Conservation (phyloP, 2,888 invertebrate genomes). For the Mimas tiliae region DNA sequence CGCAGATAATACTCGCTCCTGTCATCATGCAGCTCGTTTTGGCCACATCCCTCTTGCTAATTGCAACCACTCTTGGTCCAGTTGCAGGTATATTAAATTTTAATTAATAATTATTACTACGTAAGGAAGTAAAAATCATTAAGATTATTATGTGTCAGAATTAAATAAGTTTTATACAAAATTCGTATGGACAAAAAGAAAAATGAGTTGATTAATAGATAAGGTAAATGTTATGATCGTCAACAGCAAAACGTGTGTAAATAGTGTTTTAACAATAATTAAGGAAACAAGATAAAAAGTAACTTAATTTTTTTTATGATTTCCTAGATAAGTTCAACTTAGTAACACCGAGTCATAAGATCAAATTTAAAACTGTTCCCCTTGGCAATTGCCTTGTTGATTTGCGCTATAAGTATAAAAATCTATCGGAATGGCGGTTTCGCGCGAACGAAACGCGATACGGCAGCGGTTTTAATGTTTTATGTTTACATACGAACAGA, state of each 20-base stretch:
- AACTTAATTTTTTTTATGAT: not conserved
- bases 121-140: not conserved
- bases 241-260: not conserved
- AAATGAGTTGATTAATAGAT: not conserved
- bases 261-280: not conserved
- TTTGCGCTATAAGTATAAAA: no score
- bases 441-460: no score
- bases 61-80: slow-evolving; percentile 80
- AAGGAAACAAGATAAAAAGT: not conserved
- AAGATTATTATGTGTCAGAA: not conserved
- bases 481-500: no score
- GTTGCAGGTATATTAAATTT: slow-evolving; percentile 80
- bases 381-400: no score
- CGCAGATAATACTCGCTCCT: slow-evolving; percentile 53
- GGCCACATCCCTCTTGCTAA: slow-evolving; percentile 82
- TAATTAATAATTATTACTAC: not conserved
- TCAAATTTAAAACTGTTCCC: not conserved
- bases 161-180: not conserved
- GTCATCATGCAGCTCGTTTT: slow-evolving; percentile 78
- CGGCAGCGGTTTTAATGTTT: no score
- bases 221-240: not conserved
- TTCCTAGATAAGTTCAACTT: not conserved
- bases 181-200: not conserved
- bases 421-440: no score
- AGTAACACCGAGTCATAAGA: not conserved